Evolutionary conservation across 2,888 invertebrate species (phyloP).

Genomic region (Sphaerophoria taeniata): DNA sequence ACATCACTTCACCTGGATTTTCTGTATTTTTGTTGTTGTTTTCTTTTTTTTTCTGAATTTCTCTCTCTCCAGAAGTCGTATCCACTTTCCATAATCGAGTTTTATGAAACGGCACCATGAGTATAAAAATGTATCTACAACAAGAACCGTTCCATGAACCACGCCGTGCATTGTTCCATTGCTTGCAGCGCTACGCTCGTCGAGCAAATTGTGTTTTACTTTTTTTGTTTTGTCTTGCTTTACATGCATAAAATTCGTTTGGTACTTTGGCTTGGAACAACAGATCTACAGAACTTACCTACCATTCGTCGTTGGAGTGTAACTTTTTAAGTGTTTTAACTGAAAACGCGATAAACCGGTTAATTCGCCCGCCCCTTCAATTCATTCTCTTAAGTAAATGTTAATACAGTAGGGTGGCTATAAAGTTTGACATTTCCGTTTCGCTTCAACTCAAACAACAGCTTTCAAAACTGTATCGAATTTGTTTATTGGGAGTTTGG

Average conservation of each 20-base stretch:
- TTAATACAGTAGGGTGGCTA: no score
- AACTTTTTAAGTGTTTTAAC: conserved; percentile 33
- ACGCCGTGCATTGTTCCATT: conserved; percentile 53
- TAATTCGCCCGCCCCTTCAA: conserved; percentile 26
- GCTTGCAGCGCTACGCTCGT: conserved; percentile 41
- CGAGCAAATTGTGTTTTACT: conserved; percentile 26
- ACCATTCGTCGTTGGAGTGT: not conserved
- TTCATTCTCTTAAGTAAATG: no score
- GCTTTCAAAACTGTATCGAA: no score
- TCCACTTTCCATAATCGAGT: conserved; percentile 62
- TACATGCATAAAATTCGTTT: not conserved
- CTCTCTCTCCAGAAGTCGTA: conserved; percentile 8
- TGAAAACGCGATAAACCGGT: conserved; percentile 65
- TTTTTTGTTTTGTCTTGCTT: no score
- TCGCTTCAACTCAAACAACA: no score
- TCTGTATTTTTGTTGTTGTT: not conserved
- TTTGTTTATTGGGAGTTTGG: no score
- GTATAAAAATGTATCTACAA: conserved; percentile 46
- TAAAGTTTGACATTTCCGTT: no score
- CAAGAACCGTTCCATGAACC: conserved; percentile 63
- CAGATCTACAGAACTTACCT: not conserved
- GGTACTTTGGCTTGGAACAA: not conserved
- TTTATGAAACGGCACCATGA: conserved; percentile 64
- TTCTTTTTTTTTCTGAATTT: not conserved
- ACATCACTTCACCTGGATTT: conserved; percentile 59